A percentile compares a stretch with the other conserved stretches of the same genome.
phyloP scores from a whole-genome alignment of 2,888 invertebrate genomes.

The Cantharis rufa region DNA sequence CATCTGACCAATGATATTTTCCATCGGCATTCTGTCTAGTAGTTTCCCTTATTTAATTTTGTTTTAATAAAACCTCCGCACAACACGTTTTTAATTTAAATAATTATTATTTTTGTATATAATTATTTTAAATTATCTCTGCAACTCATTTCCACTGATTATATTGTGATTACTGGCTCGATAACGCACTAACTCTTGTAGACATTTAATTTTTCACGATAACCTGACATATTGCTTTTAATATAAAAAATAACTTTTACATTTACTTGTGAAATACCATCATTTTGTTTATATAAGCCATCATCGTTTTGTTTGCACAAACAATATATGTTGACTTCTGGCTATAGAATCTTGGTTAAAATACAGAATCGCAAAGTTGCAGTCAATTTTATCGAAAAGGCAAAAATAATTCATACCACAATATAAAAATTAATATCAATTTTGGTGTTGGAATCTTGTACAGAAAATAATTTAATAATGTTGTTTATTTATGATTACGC shows the following conservation, averaged over 20 bases:
- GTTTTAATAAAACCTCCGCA: neutral
- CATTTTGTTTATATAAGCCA: neutral
- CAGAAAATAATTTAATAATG: neutral
- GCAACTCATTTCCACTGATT: neutral
- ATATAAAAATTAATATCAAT: neutral
- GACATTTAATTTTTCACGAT: neutral
- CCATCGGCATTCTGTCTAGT: slow-evolving; percentile 1
- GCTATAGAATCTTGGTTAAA: neutral
- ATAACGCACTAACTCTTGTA: neutral
- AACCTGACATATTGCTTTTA: neutral
- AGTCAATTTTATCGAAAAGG: neutral
- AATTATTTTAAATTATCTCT: neutral
- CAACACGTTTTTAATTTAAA: neutral
- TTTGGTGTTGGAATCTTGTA: neutral
- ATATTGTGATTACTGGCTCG: neutral
- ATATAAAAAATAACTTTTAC: neutral
- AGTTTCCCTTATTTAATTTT: neutral
- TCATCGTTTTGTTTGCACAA: neutral
- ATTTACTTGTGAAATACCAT: neutral
- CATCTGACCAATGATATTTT: slow-evolving; percentile 11
- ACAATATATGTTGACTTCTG: neutral
- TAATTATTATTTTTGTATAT: neutral
- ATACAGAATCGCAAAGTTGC: neutral
- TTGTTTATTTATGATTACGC: neutral
- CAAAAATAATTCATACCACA: neutral